Base-by-base conservation (phyloP, 2,888 invertebrate genomes). In the Octodonta nipae region DNA sequence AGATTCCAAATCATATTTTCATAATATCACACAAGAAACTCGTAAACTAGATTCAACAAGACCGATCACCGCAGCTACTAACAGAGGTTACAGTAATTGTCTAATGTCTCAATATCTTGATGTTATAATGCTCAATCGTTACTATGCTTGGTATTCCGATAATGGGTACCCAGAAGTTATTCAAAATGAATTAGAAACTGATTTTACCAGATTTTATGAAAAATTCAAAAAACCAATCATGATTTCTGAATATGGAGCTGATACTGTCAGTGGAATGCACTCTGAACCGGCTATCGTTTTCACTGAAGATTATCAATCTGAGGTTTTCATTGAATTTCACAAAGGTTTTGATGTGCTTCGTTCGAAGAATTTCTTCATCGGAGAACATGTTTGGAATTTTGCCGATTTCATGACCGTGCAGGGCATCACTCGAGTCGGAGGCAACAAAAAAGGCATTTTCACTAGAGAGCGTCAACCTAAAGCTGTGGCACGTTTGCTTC, bases 311-410 rank as follows among this genome's bases (percentile, higher is more conserved):
- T 98, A 84, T 57, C 96, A 98, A 63, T 71, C 75, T 1, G 76
- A 80, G 26, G 59, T 91, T 31, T 68, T 93, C 56, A 73, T 81
- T 0, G 73, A 80, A 50, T 89, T 93, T 54, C 95, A 96, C 55
- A 73, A 79, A 55, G 91, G 87, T 0, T 95, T 96, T 55, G 96
- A 96, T 58, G 60, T 61, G n/a, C 61, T 92, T 14, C 71, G 88
- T 30, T 65, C 65, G 2, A 61, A 72, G 34, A 73, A 75, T 3
- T 86, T 82, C 64, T 85, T 96, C 50, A 75, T 88, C 13, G 96
- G 96, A 3, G 95, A 96, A 66, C 88, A 95, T 68, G 85, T 95
- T 26, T 96, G 96, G 96, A 96, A 96, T 63, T 96, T 96, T 63
- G 96, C 96, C 1, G 96, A 96, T 60, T 96, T 96, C 55, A 87